Conservation (phyloP, 2,113 vertebrate species). For the Platichthys flesus region DNA sequence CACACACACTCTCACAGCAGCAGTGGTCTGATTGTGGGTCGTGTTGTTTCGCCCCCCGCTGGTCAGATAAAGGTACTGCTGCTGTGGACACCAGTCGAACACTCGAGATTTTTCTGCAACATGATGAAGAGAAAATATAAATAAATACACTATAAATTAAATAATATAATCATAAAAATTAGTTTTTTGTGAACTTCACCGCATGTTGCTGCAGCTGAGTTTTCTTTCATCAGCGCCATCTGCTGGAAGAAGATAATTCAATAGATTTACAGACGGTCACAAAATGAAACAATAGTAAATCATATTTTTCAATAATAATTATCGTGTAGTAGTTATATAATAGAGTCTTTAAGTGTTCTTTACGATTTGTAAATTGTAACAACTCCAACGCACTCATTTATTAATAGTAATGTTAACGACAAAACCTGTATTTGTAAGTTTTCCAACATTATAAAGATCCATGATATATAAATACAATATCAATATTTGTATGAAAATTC, state of each 20-base stretch:
- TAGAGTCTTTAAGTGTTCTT: no score
- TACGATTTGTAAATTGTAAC: background rate
- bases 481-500: no score
- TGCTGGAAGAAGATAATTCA: slow-evolving; percentile 19
- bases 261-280: background rate
- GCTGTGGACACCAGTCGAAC: slow-evolving; percentile 20
- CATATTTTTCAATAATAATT: background rate
- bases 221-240: background rate
- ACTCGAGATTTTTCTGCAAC: slow-evolving; percentile 17
- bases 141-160: background rate
- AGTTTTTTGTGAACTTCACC: slow-evolving; percentile 3
- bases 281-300: background rate
- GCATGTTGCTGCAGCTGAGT: background rate
- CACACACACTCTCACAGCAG: slow-evolving; percentile 11
- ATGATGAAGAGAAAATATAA: background rate
- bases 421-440: no score
- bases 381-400: no score
- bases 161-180: no score
- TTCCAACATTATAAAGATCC: no score
- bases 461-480: no score
- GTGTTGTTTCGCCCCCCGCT: slow-evolving; percentile 34
- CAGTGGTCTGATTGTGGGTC: background rate
- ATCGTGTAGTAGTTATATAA: no score
- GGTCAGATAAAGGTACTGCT: slow-evolving; percentile 29
- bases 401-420: no score